Evolutionary conservation across 2,888 invertebrate genomes (phyloP), one percentile per base, ranked within the genome.

Genomic region (Corythucha ciliata): DNA sequence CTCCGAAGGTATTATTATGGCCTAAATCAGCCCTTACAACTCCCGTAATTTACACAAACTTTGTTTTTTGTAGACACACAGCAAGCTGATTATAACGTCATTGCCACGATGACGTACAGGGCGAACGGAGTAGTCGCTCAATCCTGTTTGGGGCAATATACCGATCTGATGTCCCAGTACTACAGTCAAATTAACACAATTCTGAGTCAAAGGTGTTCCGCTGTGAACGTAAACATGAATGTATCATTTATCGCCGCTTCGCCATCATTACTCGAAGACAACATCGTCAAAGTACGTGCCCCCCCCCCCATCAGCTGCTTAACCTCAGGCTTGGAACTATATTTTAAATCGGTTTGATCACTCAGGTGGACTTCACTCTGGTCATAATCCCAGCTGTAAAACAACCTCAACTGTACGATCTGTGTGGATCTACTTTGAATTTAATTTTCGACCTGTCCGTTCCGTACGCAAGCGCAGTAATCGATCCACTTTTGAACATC

Each of bases 361-460:
- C 59, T 7, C 59, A 72, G 69, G 84, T 92, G 73, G 89, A 90
- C 69, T 94, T 88, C 60, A 80, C 91, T 10, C 70, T 94, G 14
- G 84, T 86, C 22, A 83, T 96, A 40, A 78, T 83, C 44, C 94
- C 94, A 2, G 83, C 86, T 2, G 80, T 93, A 21, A 80, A 82
- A 59, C 91, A 93, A 69, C 87, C 89, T 1, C 88, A 92, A 64
- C 71, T 96, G 1, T 96, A 94, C 66, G 93, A 94, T 60, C 79
- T 94, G 1, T 96, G 94, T 64, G 94, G 94, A 12, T 89, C 91
- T 1, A 94, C 93, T 0, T 68, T 96, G 54, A 88, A 86, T 63
- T 76, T 94, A 1, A 92, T 94, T 63, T 94, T 94, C 64, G 94
- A 94, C 68, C 70, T 96, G 36, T 87, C 89, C 33, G 92, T 93